Evolutionary conservation across 2,797 vertebrate species (phyloP).

Genomic region (Nasua narica): DNA sequence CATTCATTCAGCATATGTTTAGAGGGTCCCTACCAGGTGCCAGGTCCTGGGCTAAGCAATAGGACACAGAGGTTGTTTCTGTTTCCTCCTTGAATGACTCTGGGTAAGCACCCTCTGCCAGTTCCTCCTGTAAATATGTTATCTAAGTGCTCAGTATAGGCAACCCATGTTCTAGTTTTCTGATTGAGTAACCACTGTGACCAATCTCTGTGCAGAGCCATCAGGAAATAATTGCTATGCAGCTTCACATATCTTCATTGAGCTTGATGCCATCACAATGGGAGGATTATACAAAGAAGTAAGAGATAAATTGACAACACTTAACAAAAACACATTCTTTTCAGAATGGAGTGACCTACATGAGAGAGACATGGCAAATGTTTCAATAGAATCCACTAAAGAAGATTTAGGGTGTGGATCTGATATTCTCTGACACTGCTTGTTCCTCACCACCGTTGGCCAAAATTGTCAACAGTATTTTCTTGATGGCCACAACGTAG

Average conservation of each 20-base stretch:
- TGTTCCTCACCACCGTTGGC: neutral
- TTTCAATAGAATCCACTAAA: neutral
- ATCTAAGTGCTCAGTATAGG: constrained; percentile 34
- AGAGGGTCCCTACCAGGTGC: neutral
- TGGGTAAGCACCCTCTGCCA: neutral
- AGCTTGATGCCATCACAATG: constrained; percentile 34
- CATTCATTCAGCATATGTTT: neutral
- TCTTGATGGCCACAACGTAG: neutral
- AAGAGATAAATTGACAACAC: constrained; percentile 26
- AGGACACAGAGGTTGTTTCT: neutral
- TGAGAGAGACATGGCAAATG: neutral
- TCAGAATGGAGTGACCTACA: constrained; percentile 15
- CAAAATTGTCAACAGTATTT: neutral
- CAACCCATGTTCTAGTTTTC: constrained; percentile 43
- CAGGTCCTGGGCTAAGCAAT: neutral
- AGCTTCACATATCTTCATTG: constrained; percentile 29
- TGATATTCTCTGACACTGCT: constrained; percentile 37
- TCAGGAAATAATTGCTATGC: constrained; percentile 47
- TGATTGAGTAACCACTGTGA: constrained; percentile 16
- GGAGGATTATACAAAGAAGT: constrained; percentile 59
- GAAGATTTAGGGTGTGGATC: constrained; percentile 60
- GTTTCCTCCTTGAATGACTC: neutral
- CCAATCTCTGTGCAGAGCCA: constrained; percentile 38
- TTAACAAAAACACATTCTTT: constrained; percentile 38
- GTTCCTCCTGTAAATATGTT: neutral